Conservation (phyloP, 1,140 invertebrate species). For the Gonioctena quinquepunctata region DNA sequence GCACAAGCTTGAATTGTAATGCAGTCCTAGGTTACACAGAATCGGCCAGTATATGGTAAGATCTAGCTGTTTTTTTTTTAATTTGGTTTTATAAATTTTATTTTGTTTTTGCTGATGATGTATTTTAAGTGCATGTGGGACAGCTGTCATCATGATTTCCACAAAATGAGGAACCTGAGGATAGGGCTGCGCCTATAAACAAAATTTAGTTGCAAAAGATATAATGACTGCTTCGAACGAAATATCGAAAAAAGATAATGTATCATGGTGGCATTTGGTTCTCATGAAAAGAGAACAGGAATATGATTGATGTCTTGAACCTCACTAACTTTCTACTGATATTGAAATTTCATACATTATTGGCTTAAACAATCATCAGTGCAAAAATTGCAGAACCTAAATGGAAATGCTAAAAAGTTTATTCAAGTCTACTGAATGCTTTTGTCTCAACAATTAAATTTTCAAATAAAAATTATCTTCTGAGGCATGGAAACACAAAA, state of each 20-base stretch:
- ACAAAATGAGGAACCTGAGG: constrained; percentile 47
- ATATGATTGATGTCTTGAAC: too few relatives aligned
- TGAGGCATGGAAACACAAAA: too few relatives aligned
- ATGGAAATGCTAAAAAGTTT: too few relatives aligned
- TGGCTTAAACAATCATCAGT: too few relatives aligned
- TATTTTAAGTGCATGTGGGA: constrained; percentile 89
- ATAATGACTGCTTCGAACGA: not conserved
- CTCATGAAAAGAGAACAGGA: too few relatives aligned
- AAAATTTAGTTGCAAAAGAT: not conserved
- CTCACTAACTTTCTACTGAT: too few relatives aligned
- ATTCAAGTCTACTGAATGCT: too few relatives aligned
- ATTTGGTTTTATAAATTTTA: not conserved
- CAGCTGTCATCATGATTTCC: constrained; percentile 83
- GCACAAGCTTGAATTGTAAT: constrained; percentile 88
- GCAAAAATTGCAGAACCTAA: too few relatives aligned
- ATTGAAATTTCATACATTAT: too few relatives aligned
- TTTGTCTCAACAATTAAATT: too few relatives aligned
- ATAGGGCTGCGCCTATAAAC: constrained; percentile 9
- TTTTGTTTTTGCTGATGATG: constrained; percentile 77
- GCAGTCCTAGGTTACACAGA: constrained; percentile 93
- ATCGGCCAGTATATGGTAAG: constrained; percentile 85
- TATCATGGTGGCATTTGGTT: not conserved
- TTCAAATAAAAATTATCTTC: too few relatives aligned
- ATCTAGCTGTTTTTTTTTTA: not conserved
- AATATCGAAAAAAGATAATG: not conserved